These are phyloP conservation scores for Hylaeus volcanicus DNA, from an alignment of 1,140 invertebrate genomes.

Conservation along the genomic window DNA sequence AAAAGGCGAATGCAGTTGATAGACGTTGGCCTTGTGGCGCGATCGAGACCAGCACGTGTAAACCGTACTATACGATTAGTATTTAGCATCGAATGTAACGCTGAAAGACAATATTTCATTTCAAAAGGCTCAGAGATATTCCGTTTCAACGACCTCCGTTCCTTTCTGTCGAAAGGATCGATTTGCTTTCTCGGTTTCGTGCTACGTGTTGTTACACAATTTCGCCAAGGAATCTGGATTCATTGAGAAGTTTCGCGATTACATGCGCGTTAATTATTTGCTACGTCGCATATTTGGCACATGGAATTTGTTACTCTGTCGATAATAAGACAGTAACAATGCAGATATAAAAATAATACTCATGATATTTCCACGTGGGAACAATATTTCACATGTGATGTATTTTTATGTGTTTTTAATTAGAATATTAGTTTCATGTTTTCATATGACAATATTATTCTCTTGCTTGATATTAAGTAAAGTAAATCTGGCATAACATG, in stretches of 20 bases:
- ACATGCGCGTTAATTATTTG: conserved; percentile 20
- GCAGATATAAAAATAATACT: too few relatives aligned
- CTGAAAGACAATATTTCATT: conserved; percentile 1
- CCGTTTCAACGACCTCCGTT: conserved; percentile 2
- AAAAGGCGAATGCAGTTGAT: neutral
- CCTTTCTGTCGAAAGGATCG: conserved; percentile 30
- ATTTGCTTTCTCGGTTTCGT: conserved; percentile 39
- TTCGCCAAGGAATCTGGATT: conserved; percentile 59
- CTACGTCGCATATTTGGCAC: conserved; percentile 24
- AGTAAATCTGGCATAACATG: too few relatives aligned
- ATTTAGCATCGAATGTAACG: conserved; percentile 24
- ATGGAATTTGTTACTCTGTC: too few relatives aligned
- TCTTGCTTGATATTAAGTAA: too few relatives aligned
- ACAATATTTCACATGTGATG: too few relatives aligned
- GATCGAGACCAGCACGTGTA: conserved; percentile 21
- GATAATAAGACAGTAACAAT: too few relatives aligned
- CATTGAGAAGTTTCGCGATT: conserved; percentile 67
- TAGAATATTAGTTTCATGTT: too few relatives aligned
- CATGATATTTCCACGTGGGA: too few relatives aligned
- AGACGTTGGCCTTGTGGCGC: conserved; percentile 25
- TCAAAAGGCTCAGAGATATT: neutral
- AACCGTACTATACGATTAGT: conserved; percentile 18
- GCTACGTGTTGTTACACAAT: conserved; percentile 41
- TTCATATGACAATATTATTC: too few relatives aligned
- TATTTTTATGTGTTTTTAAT: too few relatives aligned